These are phyloP conservation scores for Deroplatys truncata DNA, from an alignment of 2,888 invertebrate species.

Conservation along the genomic window DNA sequence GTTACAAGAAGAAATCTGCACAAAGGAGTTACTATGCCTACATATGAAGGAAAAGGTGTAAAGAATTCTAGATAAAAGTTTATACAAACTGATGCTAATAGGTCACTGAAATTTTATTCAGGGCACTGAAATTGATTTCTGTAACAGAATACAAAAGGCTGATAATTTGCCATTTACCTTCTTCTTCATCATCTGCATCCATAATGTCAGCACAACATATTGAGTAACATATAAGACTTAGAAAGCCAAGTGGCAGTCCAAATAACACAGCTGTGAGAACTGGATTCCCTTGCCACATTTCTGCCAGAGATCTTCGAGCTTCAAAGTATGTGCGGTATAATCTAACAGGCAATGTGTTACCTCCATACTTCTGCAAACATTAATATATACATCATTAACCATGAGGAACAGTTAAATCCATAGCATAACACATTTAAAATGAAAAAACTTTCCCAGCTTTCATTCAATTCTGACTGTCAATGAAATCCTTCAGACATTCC, in stretches of 20 bases:
- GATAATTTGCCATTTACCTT: conserved; percentile 32
- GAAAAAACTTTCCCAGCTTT: too few species aligned
- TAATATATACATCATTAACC: not conserved
- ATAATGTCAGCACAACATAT: conserved; percentile 94
- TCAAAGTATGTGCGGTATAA: conserved; percentile 81
- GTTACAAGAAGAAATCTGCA: too few species aligned
- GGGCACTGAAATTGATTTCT: too few species aligned
- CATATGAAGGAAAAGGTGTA: too few species aligned
- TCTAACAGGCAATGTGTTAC: conserved; percentile 71
- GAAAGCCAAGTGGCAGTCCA: conserved; percentile 88
- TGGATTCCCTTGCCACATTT: conserved; percentile 92
- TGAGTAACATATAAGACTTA: conserved; percentile 91
- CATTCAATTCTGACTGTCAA: too few species aligned
- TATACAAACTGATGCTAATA: too few species aligned
- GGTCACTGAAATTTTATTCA: too few species aligned
- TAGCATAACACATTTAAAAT: too few species aligned
- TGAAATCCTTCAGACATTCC: too few species aligned
- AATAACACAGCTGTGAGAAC: conserved; percentile 90
- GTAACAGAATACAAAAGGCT: not conserved
- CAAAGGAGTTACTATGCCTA: too few species aligned
- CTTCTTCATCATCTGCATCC: conserved; percentile 82
- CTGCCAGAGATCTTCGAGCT: conserved; percentile 68
- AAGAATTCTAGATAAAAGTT: too few species aligned
- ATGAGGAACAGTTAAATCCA: not conserved
- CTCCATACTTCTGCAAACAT: conserved; percentile 70